Base-by-base conservation (phyloP, 2,797 vertebrate genomes). In the Pangasius djambal region DNA sequence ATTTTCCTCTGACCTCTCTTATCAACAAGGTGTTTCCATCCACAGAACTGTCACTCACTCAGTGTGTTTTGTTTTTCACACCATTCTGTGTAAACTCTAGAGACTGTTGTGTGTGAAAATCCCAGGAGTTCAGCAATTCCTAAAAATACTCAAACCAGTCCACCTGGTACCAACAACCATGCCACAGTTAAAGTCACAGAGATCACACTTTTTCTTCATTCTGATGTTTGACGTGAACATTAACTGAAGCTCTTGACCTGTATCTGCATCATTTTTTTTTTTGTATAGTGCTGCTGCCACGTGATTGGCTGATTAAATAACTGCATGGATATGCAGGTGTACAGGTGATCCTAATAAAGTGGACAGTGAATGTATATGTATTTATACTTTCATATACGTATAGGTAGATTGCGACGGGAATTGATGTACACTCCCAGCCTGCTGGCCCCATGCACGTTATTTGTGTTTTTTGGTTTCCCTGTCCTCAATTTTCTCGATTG, bases 381-480 rank as follows among this genome's bases (percentile, higher is more conserved):
- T 20, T 20, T 50, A 50, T 50, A 34, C 12, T 69, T 48, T 50
- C 3, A 18, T 67, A 61, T 44, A 57, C 9, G 50, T 61, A 63
- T 67, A 50, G 69, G 15, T 5, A n/a, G 48, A 83, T 57, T 70
- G 55, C 50, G 22, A 74, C 13, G 8, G 61, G 61, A 79, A 48
- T 77, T 85, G 50, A 34, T 57, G 87, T 28, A 78, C 88, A 65
- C 90, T 69, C 89, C 85, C 88, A 88, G 91, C 87, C 88, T 74
- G 74, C 87, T 91, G 88, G 63, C 72, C 85, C 89, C 69, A 72
- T 91, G 91, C 91, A 92, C 90, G 90, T 87, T 70, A 40, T 67
- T 88, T 86, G n/a, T 85, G 52, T 44, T 79, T 44, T 83, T 87
- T 12, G 15, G 75, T 85, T 44, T 57, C 87, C 69, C n/a, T 57